Percentiles rank a stretch among this genome's conserved stretches.
Evolutionary conservation across 2,888 invertebrate species (phyloP).

Genomic region (Epistrophella euchroma): DNA sequence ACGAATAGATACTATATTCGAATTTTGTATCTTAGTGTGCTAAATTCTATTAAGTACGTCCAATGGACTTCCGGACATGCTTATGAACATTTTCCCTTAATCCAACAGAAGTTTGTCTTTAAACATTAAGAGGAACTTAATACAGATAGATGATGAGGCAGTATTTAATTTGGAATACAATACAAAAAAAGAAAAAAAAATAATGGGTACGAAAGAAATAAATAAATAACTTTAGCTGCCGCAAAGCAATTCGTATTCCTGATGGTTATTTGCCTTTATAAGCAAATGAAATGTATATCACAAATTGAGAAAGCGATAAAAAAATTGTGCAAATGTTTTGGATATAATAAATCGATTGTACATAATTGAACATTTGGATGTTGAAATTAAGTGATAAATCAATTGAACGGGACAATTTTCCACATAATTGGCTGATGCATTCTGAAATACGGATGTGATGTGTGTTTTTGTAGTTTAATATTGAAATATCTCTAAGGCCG

Average conservation of each 20-base stretch:
- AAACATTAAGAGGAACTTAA: neutral
- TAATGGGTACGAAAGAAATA: neutral
- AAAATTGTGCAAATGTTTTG: neutral
- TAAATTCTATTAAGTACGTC: neutral
- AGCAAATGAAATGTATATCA: slow-evolving; percentile 20
- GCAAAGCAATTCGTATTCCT: neutral
- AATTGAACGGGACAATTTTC: slow-evolving; percentile 1
- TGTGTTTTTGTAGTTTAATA: too few relatives aligned
- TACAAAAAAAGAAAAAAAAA: neutral
- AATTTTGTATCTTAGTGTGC: neutral
- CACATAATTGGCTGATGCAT: neutral
- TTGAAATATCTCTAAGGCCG: too few relatives aligned
- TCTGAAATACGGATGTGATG: neutral
- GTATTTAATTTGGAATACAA: neutral
- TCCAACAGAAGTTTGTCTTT: neutral
- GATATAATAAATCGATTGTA: slow-evolving; percentile 18
- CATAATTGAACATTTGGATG: neutral
- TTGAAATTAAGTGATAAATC: slow-evolving; percentile 20
- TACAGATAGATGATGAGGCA: slow-evolving; percentile 18
- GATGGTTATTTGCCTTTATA: slow-evolving; percentile 6
- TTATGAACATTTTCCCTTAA: slow-evolving; percentile 9
- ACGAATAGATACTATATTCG: neutral
- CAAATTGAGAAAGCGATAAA: slow-evolving; percentile 1
- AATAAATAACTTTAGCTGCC: neutral
- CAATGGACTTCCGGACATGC: neutral